Percentiles rank a stretch among this genome's conserved stretches.
Conservation (phyloP, 2,888 invertebrate species). For the Ryuthela nishihirai region DNA sequence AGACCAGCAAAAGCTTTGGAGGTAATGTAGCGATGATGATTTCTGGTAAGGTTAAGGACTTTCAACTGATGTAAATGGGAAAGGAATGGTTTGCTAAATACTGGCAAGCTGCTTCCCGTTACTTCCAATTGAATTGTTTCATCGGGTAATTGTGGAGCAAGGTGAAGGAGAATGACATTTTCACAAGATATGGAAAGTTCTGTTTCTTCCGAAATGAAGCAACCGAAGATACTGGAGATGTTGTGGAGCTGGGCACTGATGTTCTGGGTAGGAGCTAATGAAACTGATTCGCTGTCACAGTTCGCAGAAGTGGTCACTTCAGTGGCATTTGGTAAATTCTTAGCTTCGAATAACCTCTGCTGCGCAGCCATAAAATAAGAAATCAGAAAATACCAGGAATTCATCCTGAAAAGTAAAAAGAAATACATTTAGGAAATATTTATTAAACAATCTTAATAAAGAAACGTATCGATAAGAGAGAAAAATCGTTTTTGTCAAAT, state of each 20-base stretch:
- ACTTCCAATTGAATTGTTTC: neutral
- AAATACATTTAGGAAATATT: neutral
- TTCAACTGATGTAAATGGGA: neutral
- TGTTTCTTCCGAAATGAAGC: neutral
- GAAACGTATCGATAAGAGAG: no score
- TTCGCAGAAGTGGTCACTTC: no score
- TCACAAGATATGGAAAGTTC: neutral
- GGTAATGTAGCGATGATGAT: slow-evolving; percentile 9
- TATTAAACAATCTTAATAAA: no score
- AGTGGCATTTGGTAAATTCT: no score
- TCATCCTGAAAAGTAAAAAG: neutral
- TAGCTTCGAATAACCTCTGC: no score
- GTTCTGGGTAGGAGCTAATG: no score
- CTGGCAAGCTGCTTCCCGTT: neutral
- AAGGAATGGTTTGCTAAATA: slow-evolving; percentile 2
- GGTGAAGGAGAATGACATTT: neutral
- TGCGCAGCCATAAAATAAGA: no score
- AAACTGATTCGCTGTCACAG: no score
- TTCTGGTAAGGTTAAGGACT: neutral
- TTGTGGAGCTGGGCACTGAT: no score
- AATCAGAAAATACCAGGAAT: no score
- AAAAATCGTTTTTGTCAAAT: no score
- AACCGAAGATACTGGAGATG: neutral
- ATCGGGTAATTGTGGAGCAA: neutral
- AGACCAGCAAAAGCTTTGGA: slow-evolving; percentile 11